Evolutionary conservation across 1,140 invertebrate genomes (phyloP), one percentile per base, ranked within the genome.

Genomic region (Diachasmimorpha longicaudata): DNA sequence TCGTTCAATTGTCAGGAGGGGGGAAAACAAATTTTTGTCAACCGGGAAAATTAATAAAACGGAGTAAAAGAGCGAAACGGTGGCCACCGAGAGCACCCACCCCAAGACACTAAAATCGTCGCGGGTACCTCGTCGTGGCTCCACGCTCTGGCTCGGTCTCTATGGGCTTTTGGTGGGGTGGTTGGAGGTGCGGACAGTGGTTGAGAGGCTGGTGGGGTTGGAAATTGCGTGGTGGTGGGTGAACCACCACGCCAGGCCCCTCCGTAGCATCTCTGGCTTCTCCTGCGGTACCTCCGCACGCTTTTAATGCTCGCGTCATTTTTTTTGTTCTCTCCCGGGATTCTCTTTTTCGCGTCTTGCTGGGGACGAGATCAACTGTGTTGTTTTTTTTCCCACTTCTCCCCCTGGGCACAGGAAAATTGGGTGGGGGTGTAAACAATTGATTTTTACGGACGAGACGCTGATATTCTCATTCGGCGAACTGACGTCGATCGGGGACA

Each of bases 171-270:
- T 87, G 87, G 87, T 88, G 86, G 87, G 86, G 86, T 84, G 86
- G 87, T 88, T 87, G 85, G 86, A 87, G 86, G 84, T 88, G 85
- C 86, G 86, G 86, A 86, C 86, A 87, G 86, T 88, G 86, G 87
- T 87, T 86, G 85, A 86, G 87, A 86, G 84, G 84, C 85, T 87
- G 88, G 88, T 89, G 87, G 87, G 88, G 88, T 89, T 89, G 88
- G 85, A 88, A 88, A 87, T 87, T 87, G 87, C 85, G 87, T 89
- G 88, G 88, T 88, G 87, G 88, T 88, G 86, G 87, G 83, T 87
- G 85, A 85, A 79, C 83, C 78, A 73, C 66, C 48, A 39, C 31
- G 80, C 82, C 81, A 85, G 83, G 84, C 82, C 77, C 78, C 80
- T 81, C 82, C 74, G 80, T 77, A 76, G 77, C 77, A 74, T 78